These are phyloP conservation scores for Hestina assimilis DNA, from an alignment of 1,140 invertebrate genomes.

Conservation along the genomic window DNA sequence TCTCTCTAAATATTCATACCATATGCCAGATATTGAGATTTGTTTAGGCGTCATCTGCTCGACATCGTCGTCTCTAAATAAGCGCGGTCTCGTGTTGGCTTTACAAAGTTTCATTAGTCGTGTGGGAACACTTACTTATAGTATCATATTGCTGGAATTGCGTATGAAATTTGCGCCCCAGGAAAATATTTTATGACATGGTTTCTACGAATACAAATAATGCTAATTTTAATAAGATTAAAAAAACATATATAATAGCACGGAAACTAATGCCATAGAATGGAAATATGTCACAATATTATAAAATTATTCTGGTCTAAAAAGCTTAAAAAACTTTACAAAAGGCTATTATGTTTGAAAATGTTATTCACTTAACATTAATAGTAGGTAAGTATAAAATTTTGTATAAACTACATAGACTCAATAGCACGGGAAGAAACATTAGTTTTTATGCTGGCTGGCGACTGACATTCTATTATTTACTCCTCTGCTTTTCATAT, in stretches of 20 bases:
- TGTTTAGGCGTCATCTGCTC: constrained; percentile 73
- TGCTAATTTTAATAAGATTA: too few species aligned
- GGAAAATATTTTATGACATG: background rate
- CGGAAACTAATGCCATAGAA: too few species aligned
- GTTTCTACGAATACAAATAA: too few species aligned
- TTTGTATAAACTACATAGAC: background rate
- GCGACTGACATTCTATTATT: constrained; percentile 63
- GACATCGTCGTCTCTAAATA: constrained; percentile 66
- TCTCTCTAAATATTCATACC: constrained; percentile 75
- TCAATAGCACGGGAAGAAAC: constrained; percentile 29
- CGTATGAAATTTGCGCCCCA: constrained; percentile 43
- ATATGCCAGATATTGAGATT: constrained; percentile 76
- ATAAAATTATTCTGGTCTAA: too few species aligned
- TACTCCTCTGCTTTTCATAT: constrained; percentile 69
- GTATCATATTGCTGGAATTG: constrained; percentile 63
- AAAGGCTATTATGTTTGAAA: background rate
- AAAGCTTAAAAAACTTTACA: background rate
- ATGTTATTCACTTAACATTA: background rate
- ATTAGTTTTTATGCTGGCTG: constrained; percentile 46
- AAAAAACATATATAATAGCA: too few species aligned
- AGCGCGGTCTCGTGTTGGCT: constrained; percentile 64
- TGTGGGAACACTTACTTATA: constrained; percentile 63
- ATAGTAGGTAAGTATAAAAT: constrained; percentile 3
- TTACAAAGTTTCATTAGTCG: constrained; percentile 70
- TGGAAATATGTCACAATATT: too few species aligned